phyloP scores from a whole-genome alignment of 2,888 invertebrate genomes.

The Scaptomyza cyrtandrae region DNA sequence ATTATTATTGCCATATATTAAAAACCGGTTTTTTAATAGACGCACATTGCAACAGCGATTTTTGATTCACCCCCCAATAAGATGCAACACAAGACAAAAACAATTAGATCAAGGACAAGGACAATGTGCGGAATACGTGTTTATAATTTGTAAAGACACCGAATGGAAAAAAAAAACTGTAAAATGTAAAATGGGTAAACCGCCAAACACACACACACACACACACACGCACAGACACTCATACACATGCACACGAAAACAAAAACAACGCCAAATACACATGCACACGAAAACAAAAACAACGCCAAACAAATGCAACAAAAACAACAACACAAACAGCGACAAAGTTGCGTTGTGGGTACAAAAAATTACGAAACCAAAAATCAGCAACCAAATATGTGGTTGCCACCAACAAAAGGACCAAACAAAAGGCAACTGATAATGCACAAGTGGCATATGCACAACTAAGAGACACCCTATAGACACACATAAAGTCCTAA shows the following conservation, averaged over 20 bases:
- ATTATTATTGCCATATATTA: no score
- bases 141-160: slow-evolving; percentile 63
- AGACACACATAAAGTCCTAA: not conserved
- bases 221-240: no score
- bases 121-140: slow-evolving; percentile 47
- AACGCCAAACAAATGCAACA: slow-evolving; percentile 59
- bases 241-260: slow-evolving; percentile 23
- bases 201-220: slow-evolving; percentile 66
- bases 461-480: slow-evolving; percentile 21
- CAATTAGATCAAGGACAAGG: slow-evolving; percentile 6
- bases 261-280: slow-evolving; percentile 46
- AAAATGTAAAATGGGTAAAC: slow-evolving; percentile 51
- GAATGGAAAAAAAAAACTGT: slow-evolving; percentile 12
- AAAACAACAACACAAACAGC: slow-evolving; percentile 35
- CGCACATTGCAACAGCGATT: not conserved
- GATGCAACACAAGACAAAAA: slow-evolving; percentile 13
- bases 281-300: slow-evolving; percentile 24
- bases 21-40: no score
- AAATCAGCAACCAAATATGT: slow-evolving; percentile 83
- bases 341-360: slow-evolving; percentile 59
- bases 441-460: not conserved
- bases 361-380: slow-evolving; percentile 81
- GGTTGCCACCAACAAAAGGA: slow-evolving; percentile 73
- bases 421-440: slow-evolving; percentile 58
- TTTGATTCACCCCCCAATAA: slow-evolving; percentile 1